Conservation (phyloP, 2,888 invertebrate genomes). For the Nomada fabriciana region DNA sequence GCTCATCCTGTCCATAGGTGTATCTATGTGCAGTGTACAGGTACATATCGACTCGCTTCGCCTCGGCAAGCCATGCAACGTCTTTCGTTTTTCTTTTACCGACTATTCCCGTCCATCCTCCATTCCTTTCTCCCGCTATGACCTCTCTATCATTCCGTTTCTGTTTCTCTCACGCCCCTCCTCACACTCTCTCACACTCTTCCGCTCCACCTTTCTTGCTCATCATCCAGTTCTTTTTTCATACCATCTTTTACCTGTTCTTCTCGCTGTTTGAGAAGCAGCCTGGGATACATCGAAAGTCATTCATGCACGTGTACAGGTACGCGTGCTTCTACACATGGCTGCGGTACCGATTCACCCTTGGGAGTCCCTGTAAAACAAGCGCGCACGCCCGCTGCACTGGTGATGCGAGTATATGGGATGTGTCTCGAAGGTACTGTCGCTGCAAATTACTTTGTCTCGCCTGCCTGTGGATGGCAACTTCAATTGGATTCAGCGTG, state of each 20-base stretch:
- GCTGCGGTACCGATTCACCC: constrained; percentile 65
- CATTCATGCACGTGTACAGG: constrained; percentile 40
- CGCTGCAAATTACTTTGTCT: constrained; percentile 69
- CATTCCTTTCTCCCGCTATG: not conserved
- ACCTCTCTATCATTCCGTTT: constrained; percentile 17
- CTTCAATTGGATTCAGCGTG: constrained; percentile 53
- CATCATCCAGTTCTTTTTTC: constrained; percentile 8
- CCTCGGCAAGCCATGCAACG: constrained; percentile 41
- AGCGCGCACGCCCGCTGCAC: constrained; percentile 21
- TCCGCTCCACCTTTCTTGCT: not conserved
- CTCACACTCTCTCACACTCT: not conserved
- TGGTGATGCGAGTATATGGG: constrained; percentile 16
- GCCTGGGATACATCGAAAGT: constrained; percentile 65
- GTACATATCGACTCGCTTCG: constrained; percentile 67
- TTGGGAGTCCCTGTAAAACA: constrained; percentile 43
- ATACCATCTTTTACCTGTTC: constrained; percentile 18
- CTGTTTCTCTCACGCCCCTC: not conserved
- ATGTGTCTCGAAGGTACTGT: constrained; percentile 46
- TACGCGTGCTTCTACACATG: constrained; percentile 23
- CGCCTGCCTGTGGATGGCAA: constrained; percentile 55
- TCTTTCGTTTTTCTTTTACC: constrained; percentile 39
- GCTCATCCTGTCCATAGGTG: constrained; percentile 18
- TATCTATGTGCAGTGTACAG: constrained; percentile 22
- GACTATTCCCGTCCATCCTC: constrained; percentile 23
- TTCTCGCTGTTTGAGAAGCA: constrained; percentile 36